Base-by-base conservation (phyloP, 2,888 invertebrate genomes). In the Leptinotarsa juncta region DNA sequence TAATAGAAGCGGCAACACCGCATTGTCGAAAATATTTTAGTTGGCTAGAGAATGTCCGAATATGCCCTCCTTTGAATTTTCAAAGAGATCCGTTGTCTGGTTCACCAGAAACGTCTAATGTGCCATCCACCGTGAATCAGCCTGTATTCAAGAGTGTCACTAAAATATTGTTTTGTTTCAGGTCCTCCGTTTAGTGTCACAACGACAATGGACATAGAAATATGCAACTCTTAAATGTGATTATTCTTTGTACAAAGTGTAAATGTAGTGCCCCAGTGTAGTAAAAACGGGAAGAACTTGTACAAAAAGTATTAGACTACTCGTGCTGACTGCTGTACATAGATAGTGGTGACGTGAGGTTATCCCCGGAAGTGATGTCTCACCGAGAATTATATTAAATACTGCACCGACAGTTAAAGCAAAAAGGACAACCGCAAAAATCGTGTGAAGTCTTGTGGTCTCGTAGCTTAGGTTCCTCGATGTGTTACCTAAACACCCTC, bases 201-300 rank as follows among this genome's bases (percentile, higher is more conserved):
- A 87, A 87, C 88, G 87, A 88, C 86, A 85, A 87, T 86, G 87
- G 88, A 88, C 88, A 87, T 88, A 87, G 85, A 87, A 87, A 87
- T 87, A 87, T 86, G 87, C 88, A 87, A 88, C 88, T 88, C 87
- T 87, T 88, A 88, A 88, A 90, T 91, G 91, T 91, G 91, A 91
- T 91, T 90, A 90, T 90, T 90, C 90, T 90, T 89, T 91, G 91
- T 91, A 91, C 91, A 91, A 90, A 89, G 89, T 90, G 88, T 88
- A 88, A 87, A 88, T 88, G 88, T 88, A 88, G 88, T 88, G 88
- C 86, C 87, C 88, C 88, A 87, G 88, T 88, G 87, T 87, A 85
- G 85, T 85, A 83, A 76, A 70, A 76, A 85, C 84, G 85, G 86
- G 84, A 86, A 85, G 86, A 84, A 87, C 86, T 87, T 87, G 87